phyloP scores from a whole-genome alignment of 2,797 vertebrate species.

The Oryzias sinensis region DNA sequence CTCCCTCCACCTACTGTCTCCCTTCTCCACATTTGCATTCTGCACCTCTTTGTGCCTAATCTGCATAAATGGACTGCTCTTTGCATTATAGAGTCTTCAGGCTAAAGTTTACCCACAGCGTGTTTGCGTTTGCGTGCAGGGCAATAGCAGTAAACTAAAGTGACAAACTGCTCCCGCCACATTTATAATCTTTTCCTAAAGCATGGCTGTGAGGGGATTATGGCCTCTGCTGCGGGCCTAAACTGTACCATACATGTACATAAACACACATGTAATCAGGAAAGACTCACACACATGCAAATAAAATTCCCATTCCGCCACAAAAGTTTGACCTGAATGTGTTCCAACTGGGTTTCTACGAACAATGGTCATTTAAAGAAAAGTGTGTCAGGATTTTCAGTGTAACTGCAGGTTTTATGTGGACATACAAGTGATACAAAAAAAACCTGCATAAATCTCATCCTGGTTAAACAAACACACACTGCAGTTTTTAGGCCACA shows the following conservation, averaged over 20 bases:
- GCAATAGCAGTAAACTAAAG: constrained; percentile 44
- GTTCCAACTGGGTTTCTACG: not conserved
- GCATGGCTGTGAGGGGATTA: constrained; percentile 51
- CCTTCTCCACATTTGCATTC: constrained; percentile 48
- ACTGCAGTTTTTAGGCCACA: constrained; percentile 1
- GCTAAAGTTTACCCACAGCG: constrained; percentile 11
- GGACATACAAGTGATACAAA: not conserved
- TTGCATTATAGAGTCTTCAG: constrained; percentile 29
- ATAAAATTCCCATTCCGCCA: not conserved
- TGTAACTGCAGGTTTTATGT: not conserved
- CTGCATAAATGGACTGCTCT: constrained; percentile 38
- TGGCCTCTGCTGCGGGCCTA: constrained; percentile 31
- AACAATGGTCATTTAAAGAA: not conserved
- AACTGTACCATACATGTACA: constrained; percentile 5
- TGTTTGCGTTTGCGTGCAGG: constrained; percentile 4
- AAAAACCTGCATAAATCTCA: not conserved
- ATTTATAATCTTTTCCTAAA: constrained; percentile 55
- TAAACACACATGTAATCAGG: constrained; percentile 1
- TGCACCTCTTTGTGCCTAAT: constrained; percentile 41
- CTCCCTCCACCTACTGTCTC: constrained; percentile 26
- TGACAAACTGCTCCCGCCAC: constrained; percentile 39
- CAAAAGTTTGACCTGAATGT: not conserved
- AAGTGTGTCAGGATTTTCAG: not conserved
- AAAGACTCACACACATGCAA: constrained; percentile 3
- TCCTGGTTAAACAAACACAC: constrained; percentile 1